Base-by-base conservation (phyloP, 2,888 invertebrate species). In the Phengaris arion region DNA sequence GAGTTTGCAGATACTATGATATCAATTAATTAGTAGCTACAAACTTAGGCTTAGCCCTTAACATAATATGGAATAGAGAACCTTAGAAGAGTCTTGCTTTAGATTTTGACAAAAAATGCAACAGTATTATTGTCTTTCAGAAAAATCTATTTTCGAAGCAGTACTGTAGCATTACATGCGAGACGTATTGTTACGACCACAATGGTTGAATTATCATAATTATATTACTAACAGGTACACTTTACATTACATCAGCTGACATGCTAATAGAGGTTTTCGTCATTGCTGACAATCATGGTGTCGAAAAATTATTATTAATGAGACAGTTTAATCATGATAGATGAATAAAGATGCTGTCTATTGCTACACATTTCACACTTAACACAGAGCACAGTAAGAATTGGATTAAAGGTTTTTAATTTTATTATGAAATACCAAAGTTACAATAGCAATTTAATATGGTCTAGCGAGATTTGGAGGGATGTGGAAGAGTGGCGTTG, bases 181-280 rank as follows among this genome's bases (percentile, higher is more conserved):
- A 59, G 15, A 59, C 9, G 22, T 59, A 22, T 59, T 22, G 64
- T 64, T 64, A 64, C 6, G 35, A 12, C 22, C 10, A 64, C 64
- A 64, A 64, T 64, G 64, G 64, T 9, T 12, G 12, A 35, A 64
- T 64, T 64, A 64, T 64, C 22, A 64, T 64, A 64, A 64, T 64
- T 64, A 64, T 35, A 59, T 64, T 64, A 35, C 12, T 64, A 35
- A 64, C 10, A 35, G 35, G 35, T 35, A 22, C 35, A 64, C 64
- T 12, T 12, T 35, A 64, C 2, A 64, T 64, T 64, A 59, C 22
- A 59, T 22, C 59, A 15, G 59, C n/a, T 35, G 12, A 64, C 35
- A 10, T 52, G 52, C 10, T 52, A 52, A 52, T 52, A 5, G 52
- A 54, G 12, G 64, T 64, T 64, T 64, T 64, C 35, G 35, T 35